Conservation (phyloP, 2,797 vertebrate genomes). For the Microtus agrestis region DNA sequence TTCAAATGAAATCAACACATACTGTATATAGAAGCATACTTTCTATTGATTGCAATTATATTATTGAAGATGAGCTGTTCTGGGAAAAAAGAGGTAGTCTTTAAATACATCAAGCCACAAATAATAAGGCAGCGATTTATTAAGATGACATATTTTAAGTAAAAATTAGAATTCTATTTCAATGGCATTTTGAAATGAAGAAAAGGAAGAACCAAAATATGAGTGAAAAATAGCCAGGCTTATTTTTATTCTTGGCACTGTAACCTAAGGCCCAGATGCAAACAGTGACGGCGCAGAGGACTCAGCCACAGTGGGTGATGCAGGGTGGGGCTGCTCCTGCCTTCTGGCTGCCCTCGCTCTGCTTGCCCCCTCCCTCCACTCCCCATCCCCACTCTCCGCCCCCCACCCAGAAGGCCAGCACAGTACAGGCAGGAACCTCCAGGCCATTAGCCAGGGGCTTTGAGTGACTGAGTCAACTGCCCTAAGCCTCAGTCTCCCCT, state of each 20-base stretch:
- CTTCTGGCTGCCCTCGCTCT: background rate
- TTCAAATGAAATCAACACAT: background rate
- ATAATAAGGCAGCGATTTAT: constrained; percentile 76
- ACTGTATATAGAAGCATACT: constrained; percentile 42
- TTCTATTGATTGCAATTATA: constrained; percentile 63
- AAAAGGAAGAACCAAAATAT: constrained; percentile 51
- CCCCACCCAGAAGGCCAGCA: rapidly evolving
- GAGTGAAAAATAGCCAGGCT: constrained; percentile 76
- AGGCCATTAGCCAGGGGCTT: background rate
- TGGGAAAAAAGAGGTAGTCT: constrained; percentile 65
- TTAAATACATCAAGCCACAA: constrained; percentile 69
- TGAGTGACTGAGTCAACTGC: rapidly evolving
- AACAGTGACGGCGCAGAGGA: background rate
- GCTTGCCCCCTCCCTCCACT: rapidly evolving
- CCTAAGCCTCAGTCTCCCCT: background rate
- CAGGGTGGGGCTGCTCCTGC: background rate
- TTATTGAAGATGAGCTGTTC: constrained; percentile 60
- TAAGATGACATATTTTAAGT: constrained; percentile 79
- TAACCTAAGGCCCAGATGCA: constrained; percentile 57
- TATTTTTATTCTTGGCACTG: constrained; percentile 76
- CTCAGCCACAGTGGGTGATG: background rate
- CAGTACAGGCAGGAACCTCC: rapidly evolving
- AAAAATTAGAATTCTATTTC: constrained; percentile 80
- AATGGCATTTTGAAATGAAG: constrained; percentile 53
- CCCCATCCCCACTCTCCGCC: no score